Evolutionary conservation across 2,888 invertebrate genomes (phyloP), one percentile per base, ranked within the genome.

Genomic region (Plagodis dolabraria): DNA sequence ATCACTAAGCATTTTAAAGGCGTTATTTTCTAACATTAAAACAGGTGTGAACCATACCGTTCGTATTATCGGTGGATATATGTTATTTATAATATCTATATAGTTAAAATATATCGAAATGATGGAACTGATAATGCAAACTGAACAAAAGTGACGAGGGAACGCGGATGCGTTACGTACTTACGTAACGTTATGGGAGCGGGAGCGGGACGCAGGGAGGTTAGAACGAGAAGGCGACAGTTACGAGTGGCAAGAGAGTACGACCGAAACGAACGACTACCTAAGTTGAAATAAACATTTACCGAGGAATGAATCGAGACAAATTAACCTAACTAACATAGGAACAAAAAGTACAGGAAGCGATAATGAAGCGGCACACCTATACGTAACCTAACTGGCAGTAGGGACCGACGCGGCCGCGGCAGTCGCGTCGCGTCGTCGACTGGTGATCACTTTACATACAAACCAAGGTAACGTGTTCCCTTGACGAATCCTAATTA

Each of bases 11-110:
- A 56, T 85, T 89, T 89, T 88, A 89, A 90, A 90, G 89, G 90
- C 91, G 89, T 88, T 88, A 72, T 88, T 89, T 87, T 89, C 89
- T 90, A 87, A 89, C 85, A 89, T 92, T 91, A 90, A 70, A 88
- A 87, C 86, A 84, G 86, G 77, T 83, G 85, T 83, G 88, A 87
- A 84, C 80, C 79, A 76, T 81, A 82, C 81, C 70, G 81, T 79
- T 85, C 84, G 78, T 82, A 78, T 79, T 78, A 83, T 89, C 90
- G 92, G 91, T 89, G 90, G 91, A 85, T 88, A 89, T 80, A 83
- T n/a, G n/a, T 76, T 10, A 86, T 86, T 76, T 10, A 86, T 86
- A 87, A 87, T 77, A 82, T 80, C 85, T 89, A 76, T 82, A 42
- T 48, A 60, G 44, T 83, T 79, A 83, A 78, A 73, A 74, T 75